Percentiles rank a stretch among this genome's conserved stretches.
These are phyloP conservation scores for Entosphenus tridentatus DNA, from an alignment of 2,113 vertebrate species.

Conservation along the genomic window DNA sequence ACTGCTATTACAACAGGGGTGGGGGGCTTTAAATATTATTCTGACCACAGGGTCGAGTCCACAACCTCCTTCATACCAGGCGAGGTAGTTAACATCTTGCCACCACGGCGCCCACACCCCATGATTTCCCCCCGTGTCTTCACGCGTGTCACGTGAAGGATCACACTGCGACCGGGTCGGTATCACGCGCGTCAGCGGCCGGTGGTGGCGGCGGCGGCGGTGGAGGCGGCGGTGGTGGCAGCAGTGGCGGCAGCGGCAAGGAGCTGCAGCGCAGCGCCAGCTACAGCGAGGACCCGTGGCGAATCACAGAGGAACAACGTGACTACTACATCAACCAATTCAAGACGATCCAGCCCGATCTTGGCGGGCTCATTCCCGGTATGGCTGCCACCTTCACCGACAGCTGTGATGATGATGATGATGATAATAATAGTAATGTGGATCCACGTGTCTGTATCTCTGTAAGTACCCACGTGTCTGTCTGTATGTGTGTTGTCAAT, in stretches of 20 bases:
- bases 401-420: no score
- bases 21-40: no score
- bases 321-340: constrained; percentile 89
- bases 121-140: no score
- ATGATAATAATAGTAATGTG: background rate
- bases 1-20: no score
- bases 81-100: no score
- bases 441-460: background rate
- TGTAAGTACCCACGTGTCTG: background rate
- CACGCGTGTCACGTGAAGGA: no score
- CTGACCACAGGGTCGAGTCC: no score
- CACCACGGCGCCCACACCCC: no score
- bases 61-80: no score
- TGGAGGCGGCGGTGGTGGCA: background rate
- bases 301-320: constrained; percentile 75
- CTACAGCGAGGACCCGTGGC: constrained; percentile 64
- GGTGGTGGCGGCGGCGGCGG: no score
- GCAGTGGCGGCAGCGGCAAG: background rate
- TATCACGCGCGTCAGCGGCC: no score
- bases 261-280: background rate
- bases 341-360: constrained; percentile 53
- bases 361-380: constrained; percentile 66
- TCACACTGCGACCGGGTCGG: no score
- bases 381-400: constrained; percentile 8
- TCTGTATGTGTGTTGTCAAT: background rate